Base-by-base conservation (phyloP, 64 coral and sea anemone genomes). In the Anthopleura sola region DNA sequence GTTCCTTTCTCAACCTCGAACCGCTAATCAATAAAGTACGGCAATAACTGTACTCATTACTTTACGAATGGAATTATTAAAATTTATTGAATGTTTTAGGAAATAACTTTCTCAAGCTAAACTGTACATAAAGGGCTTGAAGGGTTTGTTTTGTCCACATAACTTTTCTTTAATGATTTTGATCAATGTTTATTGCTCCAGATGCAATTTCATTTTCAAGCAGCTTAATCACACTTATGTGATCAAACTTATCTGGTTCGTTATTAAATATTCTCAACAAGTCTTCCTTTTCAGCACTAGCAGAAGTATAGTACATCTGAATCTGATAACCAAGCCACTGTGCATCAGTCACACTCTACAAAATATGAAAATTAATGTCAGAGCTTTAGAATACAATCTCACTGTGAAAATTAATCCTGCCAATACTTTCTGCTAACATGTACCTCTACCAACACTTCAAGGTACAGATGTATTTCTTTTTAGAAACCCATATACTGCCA, bases 271-370 rank as follows among this genome's bases (percentile, higher is more conserved):
- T 48, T 16, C 87, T 85, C 10, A 95, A 86, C n/a, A 91, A 69
- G 23, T 75, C 48, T 8, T 49, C 51, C 75, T 86, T 91, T 31
- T 17, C 49, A 47, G 56, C 31, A n/a, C 53, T 91, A 0, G 91
- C 76, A 50, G 89, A 91, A 50, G 93, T 60, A 39, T 95, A 95
- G 83, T 86, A 95, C 93, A 95, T 91, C 86, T 95, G 93, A 33
- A 95, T 83, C 57, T 91, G 93, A 75, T 88, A 88, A 0, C 88
- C 93, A 47, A 95, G 50, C 93, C 88, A 91, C 86, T 95, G 93
- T 1, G 89, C 93, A 85, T 91, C 93, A 84, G 91, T 78, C 0
- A 91, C 86, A 57, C 93, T 95, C 93, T 95, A 74, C 0, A 53
- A 88, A 49, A 54, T 9, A 58, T 33, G 16, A 77, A 28, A 38